Evolutionary conservation across 2,797 vertebrate genomes (phyloP).

Genomic region (Heteromormyrus szaboi): DNA sequence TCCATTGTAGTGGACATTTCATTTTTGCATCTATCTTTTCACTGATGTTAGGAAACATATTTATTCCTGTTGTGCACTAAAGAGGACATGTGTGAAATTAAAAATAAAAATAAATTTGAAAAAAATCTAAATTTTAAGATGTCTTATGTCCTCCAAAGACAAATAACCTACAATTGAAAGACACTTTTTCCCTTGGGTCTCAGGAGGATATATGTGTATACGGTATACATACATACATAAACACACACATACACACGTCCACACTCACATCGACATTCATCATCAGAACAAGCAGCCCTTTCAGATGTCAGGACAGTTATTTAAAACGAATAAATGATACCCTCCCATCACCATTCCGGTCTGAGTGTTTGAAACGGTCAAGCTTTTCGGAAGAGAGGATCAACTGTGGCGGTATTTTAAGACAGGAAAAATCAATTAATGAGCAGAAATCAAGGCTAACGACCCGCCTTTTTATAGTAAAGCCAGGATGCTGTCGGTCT

Average conservation of each 20-base stretch:
- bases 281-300: background rate
- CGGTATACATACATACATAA: background rate
- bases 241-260: background rate
- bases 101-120: too few relatives aligned
- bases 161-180: too few relatives aligned
- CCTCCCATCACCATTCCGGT: background rate
- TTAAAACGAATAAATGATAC: background rate
- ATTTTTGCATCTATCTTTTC: too few relatives aligned
- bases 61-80: too few relatives aligned
- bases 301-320: background rate
- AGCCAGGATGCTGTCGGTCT: background rate
- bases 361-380: background rate
- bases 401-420: background rate
- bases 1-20: too few relatives aligned
- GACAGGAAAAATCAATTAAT: conserved; percentile 9
- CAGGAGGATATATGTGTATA: background rate
- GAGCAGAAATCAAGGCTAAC: background rate
- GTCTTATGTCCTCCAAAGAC: too few relatives aligned
- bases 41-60: too few relatives aligned
- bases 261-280: background rate
- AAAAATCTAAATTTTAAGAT: too few relatives aligned
- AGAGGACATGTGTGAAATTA: too few relatives aligned
- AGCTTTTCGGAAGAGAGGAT: background rate
- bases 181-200: too few relatives aligned
- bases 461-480: background rate